Conservation (phyloP, 1,140 invertebrate genomes). For the Calliphora vicina region DNA sequence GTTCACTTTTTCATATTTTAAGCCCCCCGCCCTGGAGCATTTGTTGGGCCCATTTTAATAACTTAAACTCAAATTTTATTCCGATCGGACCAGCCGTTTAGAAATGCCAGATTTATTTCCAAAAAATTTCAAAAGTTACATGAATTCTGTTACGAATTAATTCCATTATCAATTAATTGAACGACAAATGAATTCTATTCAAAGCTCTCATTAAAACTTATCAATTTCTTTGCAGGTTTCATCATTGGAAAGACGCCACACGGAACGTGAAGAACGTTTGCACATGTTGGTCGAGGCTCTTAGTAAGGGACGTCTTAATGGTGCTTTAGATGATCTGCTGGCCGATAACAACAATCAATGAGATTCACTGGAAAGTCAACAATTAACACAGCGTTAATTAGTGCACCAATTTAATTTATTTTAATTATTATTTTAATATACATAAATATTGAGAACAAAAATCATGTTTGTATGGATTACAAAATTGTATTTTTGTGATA, state of each 20-base stretch:
- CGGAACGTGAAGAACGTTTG: conserved; percentile 60
- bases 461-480: neutral
- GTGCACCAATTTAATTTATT: neutral
- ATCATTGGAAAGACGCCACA: conserved; percentile 57
- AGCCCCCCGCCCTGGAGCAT: too few species aligned
- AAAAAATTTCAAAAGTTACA: too few species aligned
- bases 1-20: too few species aligned
- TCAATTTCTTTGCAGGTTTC: conserved; percentile 47
- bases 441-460: too few species aligned
- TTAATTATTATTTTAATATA: neutral
- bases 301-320: conserved; percentile 59
- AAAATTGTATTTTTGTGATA: neutral
- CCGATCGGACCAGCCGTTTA: too few species aligned
- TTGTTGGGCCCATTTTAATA: too few species aligned
- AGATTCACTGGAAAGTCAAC: neutral
- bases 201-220: too few species aligned
- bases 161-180: too few species aligned
- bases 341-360: conserved; percentile 55
- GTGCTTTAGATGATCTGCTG: conserved; percentile 56
- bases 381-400: neutral
- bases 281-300: conserved; percentile 62
- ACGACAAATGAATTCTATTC: too few species aligned
- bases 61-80: too few species aligned
- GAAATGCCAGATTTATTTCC: too few species aligned
- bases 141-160: too few species aligned